Evolutionary conservation across 2,797 vertebrate species (phyloP), one percentile per base, ranked within the genome.

Genomic region (Clamator glandarius): DNA sequence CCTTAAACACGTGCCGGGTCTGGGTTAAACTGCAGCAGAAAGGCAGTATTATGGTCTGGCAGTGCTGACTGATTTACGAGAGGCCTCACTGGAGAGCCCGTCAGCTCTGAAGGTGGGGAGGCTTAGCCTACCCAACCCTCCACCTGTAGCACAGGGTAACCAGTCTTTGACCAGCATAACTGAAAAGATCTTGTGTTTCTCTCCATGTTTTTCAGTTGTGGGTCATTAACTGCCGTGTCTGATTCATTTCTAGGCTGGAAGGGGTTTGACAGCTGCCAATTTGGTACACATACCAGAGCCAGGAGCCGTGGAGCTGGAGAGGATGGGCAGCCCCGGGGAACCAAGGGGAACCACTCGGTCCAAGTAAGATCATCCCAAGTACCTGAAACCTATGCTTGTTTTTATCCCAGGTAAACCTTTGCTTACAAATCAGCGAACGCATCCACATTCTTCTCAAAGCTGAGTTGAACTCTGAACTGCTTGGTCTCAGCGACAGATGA

Each of bases 201-300:
- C 12, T 12, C 87, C 89, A 55, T 67, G 57, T 61, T 94, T 95
- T 76, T n/a, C 75, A 35, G 21, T 81, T 39, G n/a, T 39, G 81
- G 72, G 50, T 67, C 54, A 11, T 83, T 95, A 72, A 36, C 39
- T 1, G 17, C 92, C 55, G 21, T 94, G 86, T 84, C 94, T 79
- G 81, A 87, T 94, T 58, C 50, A 87, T 90, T 93, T 66, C 59
- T 35, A 18, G 70, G 84, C 90, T 79, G 92, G 92, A 70, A 20
- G 36, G 39, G 66, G 61, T 84, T 36, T 93, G 92, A 88, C 95
- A 96, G 90, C 95, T 95, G 90, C 88, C 88, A 82, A 84, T 92
- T 90, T 15, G 84, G 95, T 88, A 90, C 94, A 94, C 93, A 91
- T 88, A 88, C 90, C 91, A 70, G 2, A 9, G 84, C 73, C 6